phyloP scores from a whole-genome alignment of 2,888 invertebrate species.

The Tiphia femorata region DNA sequence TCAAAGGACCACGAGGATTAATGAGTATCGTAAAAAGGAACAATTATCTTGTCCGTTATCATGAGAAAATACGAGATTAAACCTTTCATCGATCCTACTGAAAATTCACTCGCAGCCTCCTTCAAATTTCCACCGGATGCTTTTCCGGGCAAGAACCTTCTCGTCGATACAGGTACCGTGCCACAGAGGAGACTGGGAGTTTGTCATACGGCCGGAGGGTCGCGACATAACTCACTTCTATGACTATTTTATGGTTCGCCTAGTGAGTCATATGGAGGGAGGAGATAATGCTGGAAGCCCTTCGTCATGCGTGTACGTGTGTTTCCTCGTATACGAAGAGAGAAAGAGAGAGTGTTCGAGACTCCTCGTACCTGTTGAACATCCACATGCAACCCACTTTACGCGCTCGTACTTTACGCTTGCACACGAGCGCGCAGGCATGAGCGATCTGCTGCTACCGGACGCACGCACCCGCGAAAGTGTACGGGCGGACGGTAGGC shows the following conservation, averaged over 20 bases:
- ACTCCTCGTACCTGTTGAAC: conserved; percentile 50
- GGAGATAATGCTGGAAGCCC: conserved; percentile 62
- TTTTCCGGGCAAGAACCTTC: conserved; percentile 1
- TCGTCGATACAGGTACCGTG: conserved; percentile 28
- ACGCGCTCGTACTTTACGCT: conserved; percentile 26
- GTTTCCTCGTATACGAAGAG: conserved; percentile 13
- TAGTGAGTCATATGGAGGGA: conserved; percentile 59
- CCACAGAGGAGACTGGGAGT: conserved; percentile 28
- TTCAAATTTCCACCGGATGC: not conserved
- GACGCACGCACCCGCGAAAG: conserved; percentile 8
- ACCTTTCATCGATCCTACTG: no score
- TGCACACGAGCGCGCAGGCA: not conserved
- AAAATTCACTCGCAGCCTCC: no score
- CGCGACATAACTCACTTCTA: conserved; percentile 51
- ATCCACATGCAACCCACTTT: conserved; percentile 29
- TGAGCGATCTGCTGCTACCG: conserved; percentile 3
- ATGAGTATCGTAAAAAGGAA: no score
- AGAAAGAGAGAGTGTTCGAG: conserved; percentile 1
- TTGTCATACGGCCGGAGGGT: conserved; percentile 38
- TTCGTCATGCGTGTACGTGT: conserved; percentile 48
- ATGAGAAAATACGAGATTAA: no score
- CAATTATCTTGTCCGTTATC: no score
- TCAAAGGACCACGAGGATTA: no score
- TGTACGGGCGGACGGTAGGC: no score
- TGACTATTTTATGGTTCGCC: conserved; percentile 61